These are phyloP conservation scores for Sturnira hondurensis DNA, from an alignment of 2,113 vertebrate genomes.

Conservation along the genomic window DNA sequence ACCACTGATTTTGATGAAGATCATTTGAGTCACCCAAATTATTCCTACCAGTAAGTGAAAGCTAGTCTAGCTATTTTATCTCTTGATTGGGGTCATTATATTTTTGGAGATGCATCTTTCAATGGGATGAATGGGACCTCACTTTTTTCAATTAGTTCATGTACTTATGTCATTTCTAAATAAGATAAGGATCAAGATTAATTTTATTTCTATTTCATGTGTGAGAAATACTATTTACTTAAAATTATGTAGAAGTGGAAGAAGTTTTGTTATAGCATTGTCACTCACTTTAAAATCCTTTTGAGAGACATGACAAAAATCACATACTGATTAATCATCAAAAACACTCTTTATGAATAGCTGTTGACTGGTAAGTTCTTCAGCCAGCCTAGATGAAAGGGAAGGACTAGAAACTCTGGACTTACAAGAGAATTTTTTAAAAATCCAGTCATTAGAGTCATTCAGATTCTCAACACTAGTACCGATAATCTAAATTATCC, in stretches of 20 bases:
- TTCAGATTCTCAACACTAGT: neutral
- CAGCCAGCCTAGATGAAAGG: neutral
- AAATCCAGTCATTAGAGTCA: neutral
- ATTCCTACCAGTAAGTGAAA: neutral
- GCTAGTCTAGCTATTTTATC: neutral
- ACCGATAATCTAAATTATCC: neutral
- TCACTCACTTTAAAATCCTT: conserved; percentile 17
- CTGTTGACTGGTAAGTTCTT: neutral
- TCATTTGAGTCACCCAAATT: neutral
- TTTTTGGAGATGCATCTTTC: neutral
- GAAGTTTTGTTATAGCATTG: neutral
- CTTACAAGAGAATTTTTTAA: neutral
- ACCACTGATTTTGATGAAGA: neutral
- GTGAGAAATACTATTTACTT: conserved; percentile 23
- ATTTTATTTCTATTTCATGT: neutral
- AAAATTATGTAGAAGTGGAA: neutral
- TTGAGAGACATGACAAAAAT: conserved; percentile 11
- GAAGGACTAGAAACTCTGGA: neutral
- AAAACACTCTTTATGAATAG: conserved; percentile 15
- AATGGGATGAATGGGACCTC: neutral
- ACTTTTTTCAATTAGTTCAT: neutral
- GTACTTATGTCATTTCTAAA: neutral
- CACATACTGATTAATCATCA: conserved; percentile 2
- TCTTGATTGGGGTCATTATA: neutral
- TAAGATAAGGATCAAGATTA: neutral